Percentiles rank a stretch among this genome's conserved stretches.
phyloP scores from a whole-genome alignment of 2,888 invertebrate genomes.

The Caenorhabditis auriculariae region DNA sequence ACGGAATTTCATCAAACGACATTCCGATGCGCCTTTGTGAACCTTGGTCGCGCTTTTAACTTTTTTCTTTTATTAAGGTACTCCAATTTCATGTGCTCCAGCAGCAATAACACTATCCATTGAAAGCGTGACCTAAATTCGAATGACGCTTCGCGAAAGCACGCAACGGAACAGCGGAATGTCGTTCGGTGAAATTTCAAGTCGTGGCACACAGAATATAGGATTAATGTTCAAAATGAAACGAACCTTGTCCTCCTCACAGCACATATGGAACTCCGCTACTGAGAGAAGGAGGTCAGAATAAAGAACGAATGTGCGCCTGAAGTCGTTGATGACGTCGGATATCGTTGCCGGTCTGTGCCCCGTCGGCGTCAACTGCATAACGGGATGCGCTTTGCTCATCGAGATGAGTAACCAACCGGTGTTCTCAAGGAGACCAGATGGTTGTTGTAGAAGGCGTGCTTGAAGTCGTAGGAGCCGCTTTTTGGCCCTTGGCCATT shows the following conservation, averaged over 20 bases:
- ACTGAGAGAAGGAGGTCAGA: constrained; percentile 40
- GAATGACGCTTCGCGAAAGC: too few relatives aligned
- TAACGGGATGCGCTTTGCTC: too few relatives aligned
- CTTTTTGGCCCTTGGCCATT: constrained; percentile 4
- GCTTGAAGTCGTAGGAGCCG: constrained; percentile 14
- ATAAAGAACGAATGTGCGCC: constrained; percentile 47
- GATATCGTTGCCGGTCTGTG: constrained; percentile 34
- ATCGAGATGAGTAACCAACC: too few relatives aligned
- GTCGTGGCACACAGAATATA: too few relatives aligned
- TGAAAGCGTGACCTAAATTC: too few relatives aligned
- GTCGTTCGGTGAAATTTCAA: too few relatives aligned
- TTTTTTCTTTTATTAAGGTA: too few relatives aligned
- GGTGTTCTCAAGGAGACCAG: constrained; percentile 22
- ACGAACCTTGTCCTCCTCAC: constrained; percentile 27
- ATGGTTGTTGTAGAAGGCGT: constrained; percentile 17
- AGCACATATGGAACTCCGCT: constrained; percentile 24
- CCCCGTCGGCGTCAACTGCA: constrained; percentile 32
- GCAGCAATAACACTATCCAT: constrained; percentile 5
- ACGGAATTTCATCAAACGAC: neutral
- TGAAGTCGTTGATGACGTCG: constrained; percentile 49
- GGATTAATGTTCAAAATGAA: too few relatives aligned
- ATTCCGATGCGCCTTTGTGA: too few relatives aligned
- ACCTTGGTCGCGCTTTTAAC: too few relatives aligned
- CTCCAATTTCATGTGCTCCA: neutral
- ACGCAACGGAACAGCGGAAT: too few relatives aligned